Conservation (phyloP, 2,888 invertebrate species). For the Oscheius sp. region DNA sequence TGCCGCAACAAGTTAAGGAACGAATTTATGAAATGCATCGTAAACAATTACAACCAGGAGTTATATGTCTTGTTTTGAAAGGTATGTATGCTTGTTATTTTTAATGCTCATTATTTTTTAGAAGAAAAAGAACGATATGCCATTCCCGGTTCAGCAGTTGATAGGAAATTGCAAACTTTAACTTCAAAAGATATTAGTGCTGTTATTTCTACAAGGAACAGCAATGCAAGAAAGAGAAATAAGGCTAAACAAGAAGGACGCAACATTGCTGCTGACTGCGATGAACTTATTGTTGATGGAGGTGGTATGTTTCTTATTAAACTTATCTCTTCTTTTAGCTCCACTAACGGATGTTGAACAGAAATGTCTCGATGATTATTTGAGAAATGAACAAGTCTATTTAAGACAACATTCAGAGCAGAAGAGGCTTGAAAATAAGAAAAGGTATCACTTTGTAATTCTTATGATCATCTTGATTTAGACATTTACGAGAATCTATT, state of each 20-base stretch:
- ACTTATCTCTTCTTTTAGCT: neutral
- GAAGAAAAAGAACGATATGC: constrained; percentile 42
- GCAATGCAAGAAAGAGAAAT: constrained; percentile 19
- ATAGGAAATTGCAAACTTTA: constrained; percentile 24
- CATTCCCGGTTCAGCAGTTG: constrained; percentile 40
- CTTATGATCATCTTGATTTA: neutral
- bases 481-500: constrained; percentile 25
- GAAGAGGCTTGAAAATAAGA: constrained; percentile 20
- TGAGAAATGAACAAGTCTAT: constrained; percentile 14
- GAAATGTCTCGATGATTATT: constrained; percentile 26
- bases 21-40: constrained; percentile 49
- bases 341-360: constrained; percentile 14
- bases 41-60: constrained; percentile 49
- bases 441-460: neutral
- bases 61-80: constrained; percentile 54
- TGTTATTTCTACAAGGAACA: constrained; percentile 16
- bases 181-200: constrained; percentile 25
- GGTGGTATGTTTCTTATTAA: constrained; percentile 1
- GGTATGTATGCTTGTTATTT: constrained; percentile 30
- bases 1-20: constrained; percentile 39
- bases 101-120: constrained; percentile 5
- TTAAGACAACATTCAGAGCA: constrained; percentile 21
- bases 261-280: neutral
- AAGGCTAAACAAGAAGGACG: constrained; percentile 4
- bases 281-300: neutral